A percentile compares a stretch with the other conserved stretches of the same genome.
These are phyloP conservation scores for Psittacula cyanocephala DNA, from an alignment of 2,113 vertebrate genomes.

Conservation along the genomic window DNA sequence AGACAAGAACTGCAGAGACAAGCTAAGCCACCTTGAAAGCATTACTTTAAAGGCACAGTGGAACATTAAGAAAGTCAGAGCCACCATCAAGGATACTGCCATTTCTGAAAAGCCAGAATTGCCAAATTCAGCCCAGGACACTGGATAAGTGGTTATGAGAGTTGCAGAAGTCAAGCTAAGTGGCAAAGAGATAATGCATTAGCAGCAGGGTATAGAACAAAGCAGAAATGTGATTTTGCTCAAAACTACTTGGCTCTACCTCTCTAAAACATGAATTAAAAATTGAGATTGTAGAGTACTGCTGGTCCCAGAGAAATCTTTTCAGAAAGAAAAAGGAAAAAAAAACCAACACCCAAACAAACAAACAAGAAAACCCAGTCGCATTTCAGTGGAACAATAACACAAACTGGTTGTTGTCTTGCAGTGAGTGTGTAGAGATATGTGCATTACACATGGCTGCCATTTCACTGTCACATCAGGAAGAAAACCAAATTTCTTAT, in stretches of 20 bases:
- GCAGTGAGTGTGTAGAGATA: background rate
- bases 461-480: background rate
- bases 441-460: background rate
- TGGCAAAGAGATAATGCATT: background rate
- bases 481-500: background rate
- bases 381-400: background rate
- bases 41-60: background rate
- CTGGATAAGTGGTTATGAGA: background rate
- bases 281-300: background rate
- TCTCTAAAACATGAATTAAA: background rate
- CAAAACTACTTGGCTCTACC: background rate
- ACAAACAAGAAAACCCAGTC: background rate
- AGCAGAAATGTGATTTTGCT: background rate
- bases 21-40: background rate
- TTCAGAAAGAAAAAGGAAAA: background rate
- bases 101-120: background rate
- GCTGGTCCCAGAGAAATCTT: background rate
- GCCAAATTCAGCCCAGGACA: background rate
- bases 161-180: background rate
- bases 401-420: background rate
- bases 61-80: background rate
- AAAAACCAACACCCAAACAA: background rate
- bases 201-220: background rate
- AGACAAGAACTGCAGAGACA: background rate
- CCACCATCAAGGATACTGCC: background rate